Evolutionary conservation across 2,888 invertebrate species (phyloP), one percentile per base, ranked within the genome.

Genomic region (Mythimna loreyi): DNA sequence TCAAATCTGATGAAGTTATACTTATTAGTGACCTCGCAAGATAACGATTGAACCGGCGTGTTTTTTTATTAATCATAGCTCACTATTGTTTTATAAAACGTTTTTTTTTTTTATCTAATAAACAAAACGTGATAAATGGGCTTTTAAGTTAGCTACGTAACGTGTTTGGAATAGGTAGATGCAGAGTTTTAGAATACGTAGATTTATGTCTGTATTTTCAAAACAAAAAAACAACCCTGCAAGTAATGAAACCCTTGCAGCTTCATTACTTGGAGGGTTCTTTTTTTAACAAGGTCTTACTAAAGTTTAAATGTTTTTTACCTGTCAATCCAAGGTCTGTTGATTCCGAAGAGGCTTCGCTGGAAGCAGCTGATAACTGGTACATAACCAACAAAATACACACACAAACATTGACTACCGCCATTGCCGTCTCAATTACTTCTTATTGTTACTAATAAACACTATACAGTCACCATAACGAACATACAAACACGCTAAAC

Each of bases 381-480:
- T 93, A 93, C 83, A 94, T 80, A 72, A 95, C 85, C 81, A 96
- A 89, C 80, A 95, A 89, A 75, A 95, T 86, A 85, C 92, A 95
- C 86, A 95, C 84, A 90, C 92, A 90, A 87, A 94, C 91, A 92
- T 95, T 94, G 86, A 93, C 87, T 83, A 91, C 89, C 81, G 95
- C 95, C 95, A 96, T 96, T 75, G 86, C 80, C 80, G 75, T 87
- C 84, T 88, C 89, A 91, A 92, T 92, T 91, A 89, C 78, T 87
- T 87, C 86, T 89, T 91, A 91, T 88, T 88, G 78, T 85, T 86
- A 91, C 80, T 89, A 90, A 87, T 89, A 89, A 89, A 90, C 89
- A 90, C 88, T 84, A 87, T 81, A 79, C 87, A 88, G 88, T 90
- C 90, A 92, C 88, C 91, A 93, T 91, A 85, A 86, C 90, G 82